These are phyloP conservation scores for Callyntrura sp. DNA, from an alignment of 2,888 invertebrate genomes.

Conservation along the genomic window DNA sequence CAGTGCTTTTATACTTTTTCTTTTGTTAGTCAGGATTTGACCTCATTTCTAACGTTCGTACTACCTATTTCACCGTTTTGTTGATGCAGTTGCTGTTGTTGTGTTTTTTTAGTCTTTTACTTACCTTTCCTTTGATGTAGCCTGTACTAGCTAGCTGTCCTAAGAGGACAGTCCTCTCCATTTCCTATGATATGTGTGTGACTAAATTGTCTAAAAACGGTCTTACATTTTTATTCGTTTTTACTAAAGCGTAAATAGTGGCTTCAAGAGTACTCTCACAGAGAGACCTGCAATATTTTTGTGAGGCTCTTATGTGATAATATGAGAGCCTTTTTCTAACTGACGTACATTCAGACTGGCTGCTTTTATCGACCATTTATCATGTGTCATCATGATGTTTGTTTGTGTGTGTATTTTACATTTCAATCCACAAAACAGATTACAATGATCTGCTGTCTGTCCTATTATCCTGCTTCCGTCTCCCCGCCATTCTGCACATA, in stretches of 20 bases:
- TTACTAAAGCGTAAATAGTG: not conserved
- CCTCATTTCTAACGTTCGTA: constrained; percentile 38
- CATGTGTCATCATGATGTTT: constrained; percentile 17
- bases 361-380: constrained; percentile 44
- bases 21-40: constrained; percentile 45
- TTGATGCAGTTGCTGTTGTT: not conserved
- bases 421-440: constrained; percentile 26
- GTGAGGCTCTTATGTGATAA: not conserved
- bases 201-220: not conserved
- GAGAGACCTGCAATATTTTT: constrained; percentile 17
- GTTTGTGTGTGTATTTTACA: constrained; percentile 12
- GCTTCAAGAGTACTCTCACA: not conserved
- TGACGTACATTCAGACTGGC: constrained; percentile 24
- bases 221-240: not conserved
- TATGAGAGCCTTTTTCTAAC: constrained; percentile 28
- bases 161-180: too few relatives aligned
- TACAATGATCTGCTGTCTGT: constrained; percentile 5
- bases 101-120: not conserved
- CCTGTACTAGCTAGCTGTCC: too few relatives aligned
- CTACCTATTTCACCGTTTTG: not conserved
- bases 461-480: not conserved
- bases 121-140: not conserved
- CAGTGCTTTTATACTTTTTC: not conserved
- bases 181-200: not conserved
- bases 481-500: not conserved